Evolutionary conservation across 2,888 invertebrate genomes (phyloP).

Genomic region (Lithophane socia): DNA sequence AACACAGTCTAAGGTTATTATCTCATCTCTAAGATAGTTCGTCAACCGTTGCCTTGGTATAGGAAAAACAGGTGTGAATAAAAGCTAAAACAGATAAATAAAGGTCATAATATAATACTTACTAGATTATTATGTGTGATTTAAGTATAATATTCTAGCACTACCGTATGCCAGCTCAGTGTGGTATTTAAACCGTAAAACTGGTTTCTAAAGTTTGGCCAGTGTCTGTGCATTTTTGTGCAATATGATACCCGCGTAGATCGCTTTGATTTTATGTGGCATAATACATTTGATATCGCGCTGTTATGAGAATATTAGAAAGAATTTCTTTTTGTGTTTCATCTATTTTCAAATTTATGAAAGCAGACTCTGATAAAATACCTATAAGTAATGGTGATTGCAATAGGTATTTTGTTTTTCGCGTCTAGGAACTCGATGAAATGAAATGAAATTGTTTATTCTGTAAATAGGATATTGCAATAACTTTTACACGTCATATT

Average conservation of each 20-base stretch:
- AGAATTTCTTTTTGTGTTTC: background rate
- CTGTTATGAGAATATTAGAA: conserved; percentile 1
- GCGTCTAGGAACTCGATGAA: background rate
- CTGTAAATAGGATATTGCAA: too few relatives aligned
- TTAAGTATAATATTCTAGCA: conserved; percentile 15
- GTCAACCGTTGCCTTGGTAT: conserved; percentile 11
- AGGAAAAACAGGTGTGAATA: conserved; percentile 9
- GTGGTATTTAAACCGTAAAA: conserved; percentile 40
- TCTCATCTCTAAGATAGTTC: conserved; percentile 16
- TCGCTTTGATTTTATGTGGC: conserved; percentile 7
- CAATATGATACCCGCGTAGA: conserved; percentile 18
- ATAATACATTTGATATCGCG: background rate
- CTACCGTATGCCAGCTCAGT: conserved; percentile 18
- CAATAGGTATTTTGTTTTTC: background rate
- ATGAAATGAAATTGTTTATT: too few relatives aligned
- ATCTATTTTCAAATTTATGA: background rate
- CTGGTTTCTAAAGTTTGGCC: conserved; percentile 39
- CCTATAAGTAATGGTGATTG: too few relatives aligned
- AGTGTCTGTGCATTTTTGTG: conserved; percentile 41
- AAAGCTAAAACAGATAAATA: conserved; percentile 8
- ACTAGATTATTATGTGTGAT: conserved; percentile 21
- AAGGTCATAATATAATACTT: conserved; percentile 32
- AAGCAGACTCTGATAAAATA: background rate
- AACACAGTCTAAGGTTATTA: background rate
- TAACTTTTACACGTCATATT: too few relatives aligned